phyloP scores from a whole-genome alignment of 2,113 vertebrate genomes.

The Myotis lucifugus region DNA sequence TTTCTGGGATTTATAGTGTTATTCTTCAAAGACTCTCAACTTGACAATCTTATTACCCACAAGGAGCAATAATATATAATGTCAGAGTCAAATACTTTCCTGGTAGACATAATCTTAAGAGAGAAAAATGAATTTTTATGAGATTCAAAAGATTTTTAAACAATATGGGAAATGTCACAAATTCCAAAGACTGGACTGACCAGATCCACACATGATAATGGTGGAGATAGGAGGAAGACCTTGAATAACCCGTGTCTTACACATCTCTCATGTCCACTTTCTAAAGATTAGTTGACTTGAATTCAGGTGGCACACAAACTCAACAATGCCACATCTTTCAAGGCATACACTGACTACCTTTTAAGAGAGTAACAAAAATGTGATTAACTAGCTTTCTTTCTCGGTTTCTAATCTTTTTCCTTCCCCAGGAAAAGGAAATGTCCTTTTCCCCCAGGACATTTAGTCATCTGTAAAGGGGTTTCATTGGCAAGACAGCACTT shows the following conservation, averaged over 20 bases:
- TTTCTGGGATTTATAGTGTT: background rate
- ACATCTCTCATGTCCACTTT: background rate
- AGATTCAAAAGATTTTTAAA: background rate
- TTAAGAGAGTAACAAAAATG: conserved; percentile 3
- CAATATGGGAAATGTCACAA: background rate
- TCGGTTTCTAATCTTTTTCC: too few species aligned
- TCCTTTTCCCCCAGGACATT: background rate
- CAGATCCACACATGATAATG: background rate
- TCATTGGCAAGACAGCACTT: background rate
- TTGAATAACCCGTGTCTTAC: background rate
- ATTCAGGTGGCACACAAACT: background rate
- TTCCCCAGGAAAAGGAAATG: background rate
- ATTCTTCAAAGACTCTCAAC: background rate
- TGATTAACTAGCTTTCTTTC: background rate
- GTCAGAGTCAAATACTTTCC: background rate
- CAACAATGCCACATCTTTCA: background rate
- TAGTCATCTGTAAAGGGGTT: background rate
- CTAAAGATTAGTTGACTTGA: background rate
- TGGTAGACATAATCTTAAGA: background rate
- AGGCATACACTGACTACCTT: background rate
- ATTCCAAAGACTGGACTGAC: background rate
- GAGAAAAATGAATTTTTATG: background rate
- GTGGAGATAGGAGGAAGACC: background rate
- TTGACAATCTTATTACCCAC: background rate
- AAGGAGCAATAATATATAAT: background rate